phyloP scores from a whole-genome alignment of 2,888 invertebrate genomes.

The Drosophila kambysellisi region DNA sequence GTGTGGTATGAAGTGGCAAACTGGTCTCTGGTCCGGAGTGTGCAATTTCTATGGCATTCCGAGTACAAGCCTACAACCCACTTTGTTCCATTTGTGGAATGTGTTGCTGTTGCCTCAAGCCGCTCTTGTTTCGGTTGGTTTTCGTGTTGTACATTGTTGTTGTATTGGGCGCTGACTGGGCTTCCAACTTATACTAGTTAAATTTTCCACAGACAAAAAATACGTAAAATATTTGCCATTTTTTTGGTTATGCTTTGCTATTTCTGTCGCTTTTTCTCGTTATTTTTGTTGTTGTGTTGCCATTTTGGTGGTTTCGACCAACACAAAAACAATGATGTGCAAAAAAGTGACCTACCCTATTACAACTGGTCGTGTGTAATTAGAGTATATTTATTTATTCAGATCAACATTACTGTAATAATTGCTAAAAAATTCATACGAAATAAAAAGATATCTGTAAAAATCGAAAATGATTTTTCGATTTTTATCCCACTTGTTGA shows the following conservation, averaged over 20 bases:
- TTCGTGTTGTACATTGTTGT: constrained; percentile 12
- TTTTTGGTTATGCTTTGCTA: constrained; percentile 39
- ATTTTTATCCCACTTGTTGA: neutral
- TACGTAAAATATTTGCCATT: constrained; percentile 40
- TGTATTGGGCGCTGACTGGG: constrained; percentile 22
- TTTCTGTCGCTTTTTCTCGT: constrained; percentile 36
- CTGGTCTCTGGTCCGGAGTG: neutral
- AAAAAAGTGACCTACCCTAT: constrained; percentile 17
- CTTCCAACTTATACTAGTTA: constrained; percentile 40
- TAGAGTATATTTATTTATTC: neutral
- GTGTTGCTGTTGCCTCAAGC: constrained; percentile 32
- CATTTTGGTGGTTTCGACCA: constrained; percentile 69
- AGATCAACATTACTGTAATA: too few relatives aligned
- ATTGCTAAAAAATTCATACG: neutral
- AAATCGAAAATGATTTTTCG: neutral
- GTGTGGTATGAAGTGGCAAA: constrained; percentile 10
- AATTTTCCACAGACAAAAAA: constrained; percentile 43
- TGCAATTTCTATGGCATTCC: constrained; percentile 18
- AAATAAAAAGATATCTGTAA: neutral
- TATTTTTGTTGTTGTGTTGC: constrained; percentile 19
- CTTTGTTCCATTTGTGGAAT: constrained; percentile 46
- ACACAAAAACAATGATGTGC: constrained; percentile 27
- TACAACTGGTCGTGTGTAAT: neutral
- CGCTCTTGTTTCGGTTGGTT: constrained; percentile 12
- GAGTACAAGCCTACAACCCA: constrained; percentile 6